These are phyloP conservation scores for Drosophila sp. DNA, from an alignment of 1,140 invertebrate species.

Conservation along the genomic window DNA sequence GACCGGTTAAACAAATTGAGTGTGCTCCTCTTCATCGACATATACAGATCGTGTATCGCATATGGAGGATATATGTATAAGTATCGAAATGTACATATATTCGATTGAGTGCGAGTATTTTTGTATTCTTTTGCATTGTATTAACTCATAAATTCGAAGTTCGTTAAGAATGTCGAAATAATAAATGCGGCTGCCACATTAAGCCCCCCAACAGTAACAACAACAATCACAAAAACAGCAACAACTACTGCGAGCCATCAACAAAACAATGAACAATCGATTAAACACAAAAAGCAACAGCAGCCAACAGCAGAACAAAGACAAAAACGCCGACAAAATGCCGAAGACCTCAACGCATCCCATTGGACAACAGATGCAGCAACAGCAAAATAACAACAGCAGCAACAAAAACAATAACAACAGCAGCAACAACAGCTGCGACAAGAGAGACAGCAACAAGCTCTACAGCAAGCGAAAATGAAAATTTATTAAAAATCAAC, in stretches of 20 bases:
- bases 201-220: constrained; percentile 51
- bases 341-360: constrained; percentile 44
- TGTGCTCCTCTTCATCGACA: constrained; percentile 7
- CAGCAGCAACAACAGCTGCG: constrained; percentile 17
- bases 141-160: constrained; percentile 82
- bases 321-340: constrained; percentile 57
- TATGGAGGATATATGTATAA: constrained; percentile 3
- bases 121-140: constrained; percentile 57
- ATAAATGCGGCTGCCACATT: constrained; percentile 79
- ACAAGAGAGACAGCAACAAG: constrained; percentile 10
- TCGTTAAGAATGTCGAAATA: constrained; percentile 83
- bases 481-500: constrained; percentile 80
- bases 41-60: constrained; percentile 13
- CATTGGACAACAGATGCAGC: constrained; percentile 50
- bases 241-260: constrained; percentile 50
- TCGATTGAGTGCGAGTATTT: constrained; percentile 35
- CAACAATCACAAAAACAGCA: constrained; percentile 22
- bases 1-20: constrained; percentile 71
- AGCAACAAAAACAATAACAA: constrained; percentile 8
- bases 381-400: constrained; percentile 22
- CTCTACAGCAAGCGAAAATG: constrained; percentile 55
- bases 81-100: constrained; percentile 8
- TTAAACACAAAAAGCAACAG: constrained; percentile 63
- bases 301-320: constrained; percentile 57
- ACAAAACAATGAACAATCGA: constrained; percentile 69